These are phyloP conservation scores for Notolabrus celidotus DNA, from an alignment of 2,797 vertebrate species.

Conservation along the genomic window DNA sequence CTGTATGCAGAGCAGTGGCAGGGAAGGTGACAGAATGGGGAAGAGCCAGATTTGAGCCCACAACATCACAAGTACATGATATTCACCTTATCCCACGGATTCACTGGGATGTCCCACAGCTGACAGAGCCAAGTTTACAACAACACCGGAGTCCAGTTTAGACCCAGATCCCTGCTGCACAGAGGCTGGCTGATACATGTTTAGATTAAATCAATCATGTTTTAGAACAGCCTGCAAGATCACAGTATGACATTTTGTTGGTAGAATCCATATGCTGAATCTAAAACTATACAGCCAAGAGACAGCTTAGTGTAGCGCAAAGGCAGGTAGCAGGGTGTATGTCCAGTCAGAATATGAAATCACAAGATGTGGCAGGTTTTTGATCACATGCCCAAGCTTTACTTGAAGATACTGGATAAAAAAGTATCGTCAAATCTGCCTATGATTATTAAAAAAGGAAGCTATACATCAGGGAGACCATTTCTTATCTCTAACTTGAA, in stretches of 20 bases:
- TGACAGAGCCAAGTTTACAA: slow-evolving; percentile 21
- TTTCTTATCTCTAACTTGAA: too few species aligned
- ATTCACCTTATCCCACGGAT: slow-evolving; percentile 59
- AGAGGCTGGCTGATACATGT: slow-evolving; percentile 4
- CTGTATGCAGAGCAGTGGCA: slow-evolving; percentile 43
- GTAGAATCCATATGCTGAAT: too few species aligned
- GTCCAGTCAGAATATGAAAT: too few species aligned
- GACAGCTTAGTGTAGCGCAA: too few species aligned
- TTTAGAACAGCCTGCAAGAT: slow-evolving; percentile 28
- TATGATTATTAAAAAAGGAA: too few species aligned
- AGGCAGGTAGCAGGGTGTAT: too few species aligned
- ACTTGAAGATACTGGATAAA: too few species aligned
- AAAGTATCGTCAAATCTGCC: too few species aligned
- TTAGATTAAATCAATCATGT: slow-evolving; percentile 23
- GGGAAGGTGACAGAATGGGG: slow-evolving; percentile 22
- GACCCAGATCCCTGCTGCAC: slow-evolving; percentile 23
- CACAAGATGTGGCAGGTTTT: too few species aligned
- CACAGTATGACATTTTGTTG: slow-evolving; percentile 35
- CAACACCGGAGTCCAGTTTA: slow-evolving; percentile 25
- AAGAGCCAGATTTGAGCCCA: slow-evolving; percentile 49
- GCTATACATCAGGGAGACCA: too few species aligned
- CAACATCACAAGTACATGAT: slow-evolving; percentile 56
- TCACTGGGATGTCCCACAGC: slow-evolving; percentile 55
- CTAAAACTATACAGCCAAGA: too few species aligned
- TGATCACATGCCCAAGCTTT: too few species aligned